Percentiles rank a stretch among this genome's conserved stretches.
Conservation (phyloP, 2,888 invertebrate species). For the Belgica antarctica region DNA sequence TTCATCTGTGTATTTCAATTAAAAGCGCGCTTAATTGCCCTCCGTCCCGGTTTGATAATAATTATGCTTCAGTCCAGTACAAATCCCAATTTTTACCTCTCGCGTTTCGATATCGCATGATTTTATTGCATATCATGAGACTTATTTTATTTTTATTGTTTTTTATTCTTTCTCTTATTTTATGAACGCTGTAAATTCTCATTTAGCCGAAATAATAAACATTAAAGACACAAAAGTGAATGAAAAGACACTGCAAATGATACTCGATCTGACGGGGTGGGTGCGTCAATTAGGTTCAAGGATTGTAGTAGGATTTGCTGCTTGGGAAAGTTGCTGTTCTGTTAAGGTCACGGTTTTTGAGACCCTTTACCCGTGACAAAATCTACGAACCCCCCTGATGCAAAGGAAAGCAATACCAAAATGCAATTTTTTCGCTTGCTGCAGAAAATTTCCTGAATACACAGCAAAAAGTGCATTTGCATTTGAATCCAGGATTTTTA, state of each 20-base stretch:
- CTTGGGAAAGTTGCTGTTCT: too few species aligned
- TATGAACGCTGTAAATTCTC: slow-evolving; percentile 43
- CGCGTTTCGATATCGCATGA: slow-evolving; percentile 8
- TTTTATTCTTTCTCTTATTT: slow-evolving; percentile 29
- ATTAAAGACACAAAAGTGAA: slow-evolving; percentile 2
- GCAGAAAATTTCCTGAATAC: not conserved
- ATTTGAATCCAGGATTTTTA: slow-evolving; percentile 35
- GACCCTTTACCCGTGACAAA: too few species aligned
- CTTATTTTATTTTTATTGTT: slow-evolving; percentile 29
- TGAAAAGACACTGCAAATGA: not conserved
- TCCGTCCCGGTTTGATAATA: too few species aligned
- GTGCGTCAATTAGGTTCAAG: not conserved
- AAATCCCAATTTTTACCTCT: too few species aligned
- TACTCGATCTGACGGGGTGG: not conserved
- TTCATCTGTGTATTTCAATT: too few species aligned
- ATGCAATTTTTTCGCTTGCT: not conserved
- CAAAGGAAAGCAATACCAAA: not conserved
- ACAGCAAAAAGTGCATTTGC: slow-evolving; percentile 29
- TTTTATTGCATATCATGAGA: slow-evolving; percentile 20
- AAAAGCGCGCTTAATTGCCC: too few species aligned
- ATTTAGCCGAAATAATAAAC: slow-evolving; percentile 18
- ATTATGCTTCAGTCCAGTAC: too few species aligned
- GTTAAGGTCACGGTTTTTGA: too few species aligned
- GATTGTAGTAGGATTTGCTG: too few species aligned
- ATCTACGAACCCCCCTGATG: too few species aligned